Percentiles rank a stretch among this genome's conserved stretches.
Conservation (phyloP, 2,888 invertebrate genomes). For the Acanthosoma haemorrhoidale region DNA sequence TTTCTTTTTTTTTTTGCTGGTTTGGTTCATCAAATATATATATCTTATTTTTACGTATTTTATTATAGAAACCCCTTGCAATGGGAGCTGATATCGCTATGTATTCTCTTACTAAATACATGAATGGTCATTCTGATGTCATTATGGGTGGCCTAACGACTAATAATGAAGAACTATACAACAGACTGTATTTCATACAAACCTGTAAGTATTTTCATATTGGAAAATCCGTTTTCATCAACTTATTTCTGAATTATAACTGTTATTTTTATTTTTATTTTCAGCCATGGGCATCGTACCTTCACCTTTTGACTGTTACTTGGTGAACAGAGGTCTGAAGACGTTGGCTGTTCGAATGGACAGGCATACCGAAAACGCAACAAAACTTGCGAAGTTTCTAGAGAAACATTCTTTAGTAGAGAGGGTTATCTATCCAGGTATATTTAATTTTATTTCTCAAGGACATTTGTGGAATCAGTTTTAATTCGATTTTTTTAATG, state of each 20-base stretch:
- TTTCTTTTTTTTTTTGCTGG: too few relatives aligned
- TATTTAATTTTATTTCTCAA: not conserved
- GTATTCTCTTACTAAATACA: constrained; percentile 94
- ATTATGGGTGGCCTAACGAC: constrained; percentile 88
- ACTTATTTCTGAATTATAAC: too few relatives aligned
- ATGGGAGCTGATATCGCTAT: constrained; percentile 86
- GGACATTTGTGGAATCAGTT: too few relatives aligned
- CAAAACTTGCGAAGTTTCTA: constrained; percentile 74
- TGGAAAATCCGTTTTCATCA: not conserved
- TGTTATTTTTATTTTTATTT: too few relatives aligned
- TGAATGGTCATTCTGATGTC: constrained; percentile 97
- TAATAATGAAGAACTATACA: constrained; percentile 64
- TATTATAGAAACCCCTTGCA: constrained; percentile 68
- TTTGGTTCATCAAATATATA: not conserved
- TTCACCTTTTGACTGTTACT: constrained; percentile 92
- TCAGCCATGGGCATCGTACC: constrained; percentile 87
- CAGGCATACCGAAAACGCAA: constrained; percentile 72
- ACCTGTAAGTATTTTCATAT: constrained; percentile 58
- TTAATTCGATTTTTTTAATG: too few relatives aligned
- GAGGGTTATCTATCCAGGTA: constrained; percentile 77
- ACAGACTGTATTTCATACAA: constrained; percentile 75
- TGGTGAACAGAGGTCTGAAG: constrained; percentile 88
- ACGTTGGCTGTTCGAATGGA: constrained; percentile 89
- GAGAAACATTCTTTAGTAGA: constrained; percentile 72
- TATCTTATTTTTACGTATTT: not conserved